A percentile compares a stretch with the other conserved stretches of the same genome.
Conservation (phyloP, 2,888 invertebrate genomes). For the Melitaea athalia region DNA sequence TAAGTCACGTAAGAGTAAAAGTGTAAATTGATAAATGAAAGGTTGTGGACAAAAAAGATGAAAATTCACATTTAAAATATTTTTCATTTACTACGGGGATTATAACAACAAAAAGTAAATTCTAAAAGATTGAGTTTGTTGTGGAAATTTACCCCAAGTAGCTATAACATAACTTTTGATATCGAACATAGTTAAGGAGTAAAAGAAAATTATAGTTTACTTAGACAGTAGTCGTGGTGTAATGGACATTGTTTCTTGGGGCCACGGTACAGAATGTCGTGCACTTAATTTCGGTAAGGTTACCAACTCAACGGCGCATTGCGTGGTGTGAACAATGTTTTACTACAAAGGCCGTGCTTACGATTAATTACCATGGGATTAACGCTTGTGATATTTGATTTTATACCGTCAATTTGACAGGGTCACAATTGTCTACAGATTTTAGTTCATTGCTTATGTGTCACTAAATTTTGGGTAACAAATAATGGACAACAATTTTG, state of each 20-base stretch:
- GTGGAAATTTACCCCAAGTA: no score
- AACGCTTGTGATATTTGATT: constrained; percentile 26
- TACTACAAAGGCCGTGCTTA: constrained; percentile 48
- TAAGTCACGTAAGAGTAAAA: no score
- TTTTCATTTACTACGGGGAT: no score
- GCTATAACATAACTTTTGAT: no score
- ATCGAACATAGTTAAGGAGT: no score
- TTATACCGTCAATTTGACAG: constrained; percentile 27
- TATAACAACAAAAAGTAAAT: no score
- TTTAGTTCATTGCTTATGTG: constrained; percentile 14
- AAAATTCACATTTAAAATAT: no score
- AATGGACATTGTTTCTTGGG: constrained; percentile 46
- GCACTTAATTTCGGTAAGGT: constrained; percentile 65
- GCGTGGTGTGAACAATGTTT: constrained; percentile 56
- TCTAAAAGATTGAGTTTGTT: no score
- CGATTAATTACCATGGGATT: constrained; percentile 34
- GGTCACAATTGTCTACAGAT: constrained; percentile 21
- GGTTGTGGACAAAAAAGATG: no score
- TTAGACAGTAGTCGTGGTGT: constrained; percentile 20
- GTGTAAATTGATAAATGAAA: no score
- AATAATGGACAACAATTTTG: constrained; percentile 11
- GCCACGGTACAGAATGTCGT: constrained; percentile 52
- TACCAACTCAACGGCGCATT: constrained; percentile 52
- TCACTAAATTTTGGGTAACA: constrained; percentile 7
- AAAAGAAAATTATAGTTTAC: neutral